Evolutionary conservation across 2,888 invertebrate species (phyloP).

Genomic region (Troglohyphantes excavatus): DNA sequence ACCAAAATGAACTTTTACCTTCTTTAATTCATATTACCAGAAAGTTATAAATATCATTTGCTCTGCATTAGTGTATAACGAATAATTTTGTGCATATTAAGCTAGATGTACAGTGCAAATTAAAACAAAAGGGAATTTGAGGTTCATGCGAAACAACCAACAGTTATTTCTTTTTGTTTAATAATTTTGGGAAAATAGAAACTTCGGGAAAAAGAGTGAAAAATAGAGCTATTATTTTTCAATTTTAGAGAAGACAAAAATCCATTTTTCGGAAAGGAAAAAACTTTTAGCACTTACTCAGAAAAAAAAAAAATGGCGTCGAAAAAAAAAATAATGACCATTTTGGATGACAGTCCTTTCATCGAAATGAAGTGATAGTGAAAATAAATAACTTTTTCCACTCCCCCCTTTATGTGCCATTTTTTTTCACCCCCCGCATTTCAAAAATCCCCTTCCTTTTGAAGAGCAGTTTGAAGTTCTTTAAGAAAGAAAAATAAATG

Average conservation of each 20-base stretch:
- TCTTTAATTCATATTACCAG: no score
- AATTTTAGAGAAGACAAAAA: neutral
- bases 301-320: neutral
- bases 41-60: no score
- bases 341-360: neutral
- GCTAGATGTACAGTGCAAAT: no score
- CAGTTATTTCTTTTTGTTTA: no score
- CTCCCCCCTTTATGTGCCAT: no score
- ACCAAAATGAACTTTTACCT: no score
- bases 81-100: no score
- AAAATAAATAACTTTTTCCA: conserved; percentile 55
- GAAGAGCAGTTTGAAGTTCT: conserved; percentile 36
- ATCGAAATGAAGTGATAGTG: conserved; percentile 29
- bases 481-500: conserved; percentile 3
- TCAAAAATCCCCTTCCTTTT: conserved; percentile 22
- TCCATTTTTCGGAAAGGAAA: neutral
- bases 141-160: no score
- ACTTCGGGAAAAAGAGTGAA: neutral
- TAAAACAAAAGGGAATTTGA: no score
- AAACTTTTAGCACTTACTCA: conserved; percentile 1
- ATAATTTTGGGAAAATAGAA: neutral
- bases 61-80: no score
- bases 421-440: neutral
- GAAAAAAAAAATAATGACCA: neutral
- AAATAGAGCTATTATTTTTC: neutral